These are phyloP conservation scores for Pyrocoelia pectoralis DNA, from an alignment of 2,888 invertebrate species.

Conservation along the genomic window DNA sequence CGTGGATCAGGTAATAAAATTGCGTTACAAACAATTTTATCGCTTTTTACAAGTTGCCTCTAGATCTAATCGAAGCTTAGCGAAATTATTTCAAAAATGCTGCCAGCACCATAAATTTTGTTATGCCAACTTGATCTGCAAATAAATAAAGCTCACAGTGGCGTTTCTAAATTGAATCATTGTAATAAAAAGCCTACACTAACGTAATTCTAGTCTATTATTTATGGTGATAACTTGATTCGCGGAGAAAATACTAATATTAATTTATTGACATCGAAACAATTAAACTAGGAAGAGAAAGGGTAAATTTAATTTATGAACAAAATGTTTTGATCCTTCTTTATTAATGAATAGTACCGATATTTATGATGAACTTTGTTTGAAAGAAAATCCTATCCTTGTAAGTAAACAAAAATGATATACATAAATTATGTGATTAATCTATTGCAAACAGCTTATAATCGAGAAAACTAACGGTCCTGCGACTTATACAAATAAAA, in stretches of 20 bases:
- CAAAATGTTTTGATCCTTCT: not conserved
- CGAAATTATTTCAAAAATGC: too few species aligned
- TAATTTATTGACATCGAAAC: not conserved
- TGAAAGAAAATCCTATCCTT: not conserved
- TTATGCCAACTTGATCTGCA: too few species aligned
- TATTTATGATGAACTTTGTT: not conserved
- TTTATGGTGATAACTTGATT: not conserved
- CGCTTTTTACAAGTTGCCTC: constrained; percentile 11
- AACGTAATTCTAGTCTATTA: too few species aligned
- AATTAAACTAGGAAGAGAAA: not conserved
- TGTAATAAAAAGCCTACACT: too few species aligned
- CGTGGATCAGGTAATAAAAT: constrained; percentile 24
- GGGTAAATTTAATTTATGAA: not conserved
- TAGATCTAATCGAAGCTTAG: not conserved
- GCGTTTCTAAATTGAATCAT: too few species aligned
- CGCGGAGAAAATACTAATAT: not conserved
- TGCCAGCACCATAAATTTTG: too few species aligned
- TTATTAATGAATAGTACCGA: not conserved
- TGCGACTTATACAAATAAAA: not conserved
- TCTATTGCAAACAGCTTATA: constrained; percentile 1
- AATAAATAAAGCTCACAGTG: too few species aligned
- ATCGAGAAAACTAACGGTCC: not conserved
- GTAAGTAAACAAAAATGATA: not conserved
- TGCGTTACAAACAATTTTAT: constrained; percentile 12
- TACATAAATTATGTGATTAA: not conserved